Percentiles rank a stretch among this genome's conserved stretches.
Conservation (phyloP, 2,113 vertebrate species). For the Motacilla alba region DNA sequence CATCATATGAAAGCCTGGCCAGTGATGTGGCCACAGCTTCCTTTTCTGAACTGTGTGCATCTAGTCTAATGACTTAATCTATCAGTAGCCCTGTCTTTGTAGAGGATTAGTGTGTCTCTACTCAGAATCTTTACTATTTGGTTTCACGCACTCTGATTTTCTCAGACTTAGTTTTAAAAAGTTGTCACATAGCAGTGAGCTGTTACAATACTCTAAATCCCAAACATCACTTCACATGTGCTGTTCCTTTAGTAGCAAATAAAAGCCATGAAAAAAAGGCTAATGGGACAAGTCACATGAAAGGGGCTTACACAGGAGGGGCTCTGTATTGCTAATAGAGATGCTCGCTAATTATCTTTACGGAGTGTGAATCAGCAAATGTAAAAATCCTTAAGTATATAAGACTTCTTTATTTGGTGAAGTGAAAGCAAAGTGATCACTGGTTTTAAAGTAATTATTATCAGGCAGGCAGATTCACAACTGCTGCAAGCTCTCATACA, state of each 20-base stretch:
- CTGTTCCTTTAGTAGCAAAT: background rate
- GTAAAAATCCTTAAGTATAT: background rate
- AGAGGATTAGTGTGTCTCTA: conserved; percentile 1
- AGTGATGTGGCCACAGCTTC: background rate
- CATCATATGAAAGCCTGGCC: background rate
- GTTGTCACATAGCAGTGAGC: background rate
- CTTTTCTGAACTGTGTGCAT: background rate
- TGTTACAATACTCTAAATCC: background rate
- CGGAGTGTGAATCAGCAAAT: background rate
- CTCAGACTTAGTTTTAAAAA: background rate
- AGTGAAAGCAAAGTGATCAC: background rate
- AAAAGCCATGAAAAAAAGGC: background rate
- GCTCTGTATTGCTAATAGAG: background rate
- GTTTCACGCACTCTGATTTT: background rate
- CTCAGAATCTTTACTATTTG: background rate
- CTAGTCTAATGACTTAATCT: background rate
- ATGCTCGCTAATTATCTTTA: background rate
- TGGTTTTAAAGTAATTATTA: background rate
- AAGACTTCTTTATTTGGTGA: background rate
- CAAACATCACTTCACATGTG: background rate
- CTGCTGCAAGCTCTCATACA: background rate
- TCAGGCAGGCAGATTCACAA: background rate
- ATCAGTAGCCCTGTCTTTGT: background rate
- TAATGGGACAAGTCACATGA: background rate
- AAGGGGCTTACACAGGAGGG: background rate